Conservation (phyloP, 2,113 vertebrate genomes). For the Pteropus alecto region DNA sequence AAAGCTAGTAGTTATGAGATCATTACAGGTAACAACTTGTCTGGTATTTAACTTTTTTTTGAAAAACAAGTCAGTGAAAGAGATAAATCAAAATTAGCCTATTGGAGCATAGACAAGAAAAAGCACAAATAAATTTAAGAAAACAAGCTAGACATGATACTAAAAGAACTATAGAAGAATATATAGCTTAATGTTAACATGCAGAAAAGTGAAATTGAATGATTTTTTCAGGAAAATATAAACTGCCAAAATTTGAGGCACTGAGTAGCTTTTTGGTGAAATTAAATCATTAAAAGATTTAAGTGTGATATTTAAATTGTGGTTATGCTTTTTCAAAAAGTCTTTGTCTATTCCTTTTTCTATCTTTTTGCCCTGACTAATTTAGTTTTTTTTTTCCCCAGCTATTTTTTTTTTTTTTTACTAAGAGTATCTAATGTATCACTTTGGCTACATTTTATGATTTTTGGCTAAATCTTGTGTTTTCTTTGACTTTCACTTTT, state of each 20-base stretch:
- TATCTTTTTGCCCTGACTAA: neutral
- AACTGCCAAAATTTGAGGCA: neutral
- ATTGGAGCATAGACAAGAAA: neutral
- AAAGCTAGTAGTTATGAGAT: constrained; percentile 89
- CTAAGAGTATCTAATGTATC: neutral
- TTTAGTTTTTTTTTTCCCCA: neutral
- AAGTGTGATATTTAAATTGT: neutral
- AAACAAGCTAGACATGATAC: neutral
- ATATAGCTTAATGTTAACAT: neutral
- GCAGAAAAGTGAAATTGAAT: neutral
- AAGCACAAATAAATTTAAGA: neutral
- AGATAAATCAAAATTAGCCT: neutral
- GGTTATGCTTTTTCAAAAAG: neutral
- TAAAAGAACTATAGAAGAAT: neutral
- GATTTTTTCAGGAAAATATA: neutral
- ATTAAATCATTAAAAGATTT: neutral
- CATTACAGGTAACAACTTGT: constrained; percentile 87
- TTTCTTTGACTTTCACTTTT: neutral
- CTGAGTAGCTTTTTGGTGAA: neutral
- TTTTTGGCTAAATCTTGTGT: neutral
- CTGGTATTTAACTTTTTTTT: neutral
- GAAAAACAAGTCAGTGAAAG: neutral
- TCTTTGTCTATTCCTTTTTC: neutral
- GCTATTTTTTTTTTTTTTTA: neutral
- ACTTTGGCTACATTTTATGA: neutral